phyloP scores from a whole-genome alignment of 2,888 invertebrate species.

The Pogonocherus hispidulus region DNA sequence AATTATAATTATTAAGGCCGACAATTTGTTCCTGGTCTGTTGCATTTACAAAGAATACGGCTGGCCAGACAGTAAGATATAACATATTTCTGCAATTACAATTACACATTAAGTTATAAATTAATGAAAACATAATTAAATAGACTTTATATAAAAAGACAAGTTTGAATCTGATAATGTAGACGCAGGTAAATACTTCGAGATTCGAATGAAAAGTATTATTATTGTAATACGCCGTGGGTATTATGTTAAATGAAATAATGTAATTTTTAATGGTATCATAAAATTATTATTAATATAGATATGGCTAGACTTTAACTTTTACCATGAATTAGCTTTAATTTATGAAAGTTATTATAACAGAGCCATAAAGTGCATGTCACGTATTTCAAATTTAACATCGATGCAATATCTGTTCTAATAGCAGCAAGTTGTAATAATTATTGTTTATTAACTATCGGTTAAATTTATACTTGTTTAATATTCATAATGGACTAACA shows the following conservation, averaged over 20 bases:
- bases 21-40: constrained; percentile 20
- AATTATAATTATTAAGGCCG: constrained; percentile 13
- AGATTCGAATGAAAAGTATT: constrained; percentile 9
- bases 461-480: not conserved
- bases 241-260: constrained; percentile 25
- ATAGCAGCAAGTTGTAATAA: not conserved
- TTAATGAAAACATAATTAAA: constrained; percentile 28
- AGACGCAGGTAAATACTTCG: constrained; percentile 17
- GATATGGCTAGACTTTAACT: constrained; percentile 11
- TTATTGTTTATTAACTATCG: not conserved
- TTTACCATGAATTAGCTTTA: constrained; percentile 28
- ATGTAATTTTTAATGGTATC: constrained; percentile 22
- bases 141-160: constrained; percentile 8
- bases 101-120: constrained; percentile 16
- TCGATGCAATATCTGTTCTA: constrained; percentile 4
- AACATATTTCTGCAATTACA: constrained; percentile 10
- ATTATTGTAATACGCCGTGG: constrained; percentile 2
- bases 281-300: constrained; percentile 29
- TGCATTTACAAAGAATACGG: constrained; percentile 19
- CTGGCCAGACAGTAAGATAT: not conserved
- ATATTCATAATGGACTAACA: too few relatives aligned
- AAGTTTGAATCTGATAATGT: constrained; percentile 28
- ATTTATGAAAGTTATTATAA: constrained; percentile 16
- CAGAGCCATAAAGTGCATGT: not conserved
- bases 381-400: constrained; percentile 5